A percentile compares a stretch with the other conserved stretches of the same genome.
Conservation (phyloP, 2,797 vertebrate genomes). For the Poecilia picta region DNA sequence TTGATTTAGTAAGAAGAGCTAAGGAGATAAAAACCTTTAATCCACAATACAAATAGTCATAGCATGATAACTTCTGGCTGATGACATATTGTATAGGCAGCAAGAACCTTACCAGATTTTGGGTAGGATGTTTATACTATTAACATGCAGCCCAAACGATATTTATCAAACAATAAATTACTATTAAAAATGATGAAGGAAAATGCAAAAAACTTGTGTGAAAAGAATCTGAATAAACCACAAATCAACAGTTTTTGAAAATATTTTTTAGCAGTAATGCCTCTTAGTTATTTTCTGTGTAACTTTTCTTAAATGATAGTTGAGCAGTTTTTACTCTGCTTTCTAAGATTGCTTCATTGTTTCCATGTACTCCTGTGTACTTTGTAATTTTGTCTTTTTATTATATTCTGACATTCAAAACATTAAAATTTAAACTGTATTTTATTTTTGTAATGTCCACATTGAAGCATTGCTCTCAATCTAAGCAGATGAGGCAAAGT, state of each 20-base stretch:
- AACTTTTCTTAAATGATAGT: background rate
- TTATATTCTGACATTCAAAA: background rate
- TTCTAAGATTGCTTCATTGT: background rate
- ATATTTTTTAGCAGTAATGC: background rate
- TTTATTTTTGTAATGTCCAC: background rate
- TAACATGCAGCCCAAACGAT: background rate
- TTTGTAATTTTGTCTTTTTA: background rate
- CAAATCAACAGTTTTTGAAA: background rate
- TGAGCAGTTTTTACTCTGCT: background rate
- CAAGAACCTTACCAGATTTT: background rate
- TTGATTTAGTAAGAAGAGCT: background rate
- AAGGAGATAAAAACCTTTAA: background rate
- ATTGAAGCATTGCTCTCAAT: background rate
- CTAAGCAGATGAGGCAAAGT: background rate
- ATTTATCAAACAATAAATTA: background rate
- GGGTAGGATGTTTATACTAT: background rate
- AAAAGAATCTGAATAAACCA: background rate
- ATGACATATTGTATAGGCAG: background rate
- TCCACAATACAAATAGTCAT: background rate
- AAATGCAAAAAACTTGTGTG: background rate
- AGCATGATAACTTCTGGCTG: background rate
- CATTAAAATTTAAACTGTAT: background rate
- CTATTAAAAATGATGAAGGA: background rate
- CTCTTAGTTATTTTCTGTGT: background rate
- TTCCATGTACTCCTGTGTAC: background rate